Evolutionary conservation across 2,797 vertebrate genomes (phyloP), one percentile per base, ranked within the genome.

Genomic region (Astyanax mexicanus): DNA sequence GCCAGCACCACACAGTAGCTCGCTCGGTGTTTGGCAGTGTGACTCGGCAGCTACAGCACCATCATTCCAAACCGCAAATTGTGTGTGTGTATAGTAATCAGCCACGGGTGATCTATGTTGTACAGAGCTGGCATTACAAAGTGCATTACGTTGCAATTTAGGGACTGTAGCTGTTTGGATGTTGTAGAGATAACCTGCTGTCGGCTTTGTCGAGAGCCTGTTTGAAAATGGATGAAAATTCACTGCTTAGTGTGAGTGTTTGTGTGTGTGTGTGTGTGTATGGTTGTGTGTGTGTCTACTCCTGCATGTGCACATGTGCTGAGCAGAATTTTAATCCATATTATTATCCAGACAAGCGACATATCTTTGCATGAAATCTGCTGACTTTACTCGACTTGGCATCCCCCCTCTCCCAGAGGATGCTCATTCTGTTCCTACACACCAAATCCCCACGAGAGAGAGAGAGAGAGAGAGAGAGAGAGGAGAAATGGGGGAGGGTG

Each of bases 291-390:
- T 54, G 47, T 70, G 54, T 74, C 29, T 58, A 61, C 65, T 51
- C 61, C 40, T 25, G 10, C 70, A 62, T 45, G 29, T 64, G n/a
- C 44, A 68, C 54, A 37, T 32, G 58, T 69, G 21, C 6, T 11
- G 54, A 61, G 45, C 15, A 25, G 51, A 69, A 67, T 25, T 74
- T 42, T 73, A 64, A 79, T 79, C 62, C 23, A 47, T 69, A 61
- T 74, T 55, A 47, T 80, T 60, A 78, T 77, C 54, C 57, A 47
- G 29, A 71, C 65, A 45, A 72, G 64, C 54, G 66, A 69, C 75
- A 78, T 83, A 83, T 85, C 79, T 62, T 75, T 77, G 38, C 72
- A 65, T 66, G 52, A 72, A 84, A 82, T 86, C 57, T 79, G 79
- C 78, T 84, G 77, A 83, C 25, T 54, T 69, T 64, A 77, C 74